These are phyloP conservation scores for Pelecanoides urinatrix DNA, from an alignment of 2,113 vertebrate genomes.

Conservation along the genomic window DNA sequence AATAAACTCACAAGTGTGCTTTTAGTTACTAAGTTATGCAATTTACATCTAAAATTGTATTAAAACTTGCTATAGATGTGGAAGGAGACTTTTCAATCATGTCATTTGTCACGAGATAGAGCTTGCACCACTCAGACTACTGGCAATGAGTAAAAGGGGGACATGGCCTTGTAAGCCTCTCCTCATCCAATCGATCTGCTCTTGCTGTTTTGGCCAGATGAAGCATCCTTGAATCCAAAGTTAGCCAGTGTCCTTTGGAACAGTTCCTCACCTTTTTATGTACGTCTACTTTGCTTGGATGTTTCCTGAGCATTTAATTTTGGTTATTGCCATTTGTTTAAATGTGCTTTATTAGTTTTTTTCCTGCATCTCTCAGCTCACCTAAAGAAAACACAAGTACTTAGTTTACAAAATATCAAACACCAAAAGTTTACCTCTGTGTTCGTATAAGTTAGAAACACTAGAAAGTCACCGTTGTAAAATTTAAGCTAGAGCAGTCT, in stretches of 20 bases:
- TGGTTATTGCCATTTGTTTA: neutral
- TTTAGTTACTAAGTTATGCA: neutral
- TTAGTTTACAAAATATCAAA: neutral
- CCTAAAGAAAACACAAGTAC: neutral
- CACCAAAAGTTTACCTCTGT: neutral
- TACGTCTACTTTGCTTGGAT: neutral
- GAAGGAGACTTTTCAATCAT: neutral
- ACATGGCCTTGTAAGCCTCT: fast-evolving
- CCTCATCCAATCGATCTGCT: neutral
- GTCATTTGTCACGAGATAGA: neutral
- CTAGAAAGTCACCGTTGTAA: neutral
- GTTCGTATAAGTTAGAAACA: neutral
- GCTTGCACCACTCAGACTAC: neutral
- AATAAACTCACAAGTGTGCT: neutral
- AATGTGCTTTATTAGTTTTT: neutral
- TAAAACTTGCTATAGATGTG: neutral
- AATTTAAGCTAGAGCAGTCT: neutral
- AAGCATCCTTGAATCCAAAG: neutral
- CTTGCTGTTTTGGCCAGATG: neutral
- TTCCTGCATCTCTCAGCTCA: neutral
- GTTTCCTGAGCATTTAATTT: neutral
- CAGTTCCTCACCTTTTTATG: neutral
- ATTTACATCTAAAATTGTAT: neutral
- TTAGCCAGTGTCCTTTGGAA: neutral
- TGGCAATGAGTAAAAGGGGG: neutral